These are phyloP conservation scores for Brachyalestes nurse DNA, from an alignment of 2,797 vertebrate genomes.

Conservation along the genomic window DNA sequence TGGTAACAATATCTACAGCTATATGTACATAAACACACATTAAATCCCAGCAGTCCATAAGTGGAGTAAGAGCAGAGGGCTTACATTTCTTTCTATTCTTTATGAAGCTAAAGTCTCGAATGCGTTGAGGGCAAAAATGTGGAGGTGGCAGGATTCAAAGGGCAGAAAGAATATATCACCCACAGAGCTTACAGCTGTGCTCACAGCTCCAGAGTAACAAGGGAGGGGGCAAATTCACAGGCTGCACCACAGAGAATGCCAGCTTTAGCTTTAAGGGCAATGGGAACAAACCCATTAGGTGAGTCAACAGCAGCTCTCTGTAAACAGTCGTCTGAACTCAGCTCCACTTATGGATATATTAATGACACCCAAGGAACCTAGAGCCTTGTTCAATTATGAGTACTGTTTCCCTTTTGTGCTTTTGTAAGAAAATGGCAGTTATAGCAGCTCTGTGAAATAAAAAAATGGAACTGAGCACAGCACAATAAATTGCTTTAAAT, in stretches of 20 bases:
- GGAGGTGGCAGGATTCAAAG: conserved; percentile 42
- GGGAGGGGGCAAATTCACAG: not conserved
- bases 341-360: conserved; percentile 1
- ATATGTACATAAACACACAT: not conserved
- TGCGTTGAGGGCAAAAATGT: conserved; percentile 24
- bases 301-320: conserved; percentile 22
- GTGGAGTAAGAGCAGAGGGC: not conserved
- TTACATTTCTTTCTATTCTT: not conserved
- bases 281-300: conserved; percentile 25
- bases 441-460: not conserved
- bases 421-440: conserved; percentile 1
- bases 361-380: not conserved
- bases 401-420: not conserved
- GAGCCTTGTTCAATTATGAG: conserved; percentile 2
- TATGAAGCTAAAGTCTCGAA: conserved; percentile 18
- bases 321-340: conserved; percentile 15
- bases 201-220: conserved; percentile 13
- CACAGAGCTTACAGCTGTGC: conserved; percentile 15
- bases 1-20: not conserved
- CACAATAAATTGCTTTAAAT: not conserved
- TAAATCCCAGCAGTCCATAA: not conserved
- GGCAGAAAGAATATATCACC: conserved; percentile 42
- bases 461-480: not conserved
- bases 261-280: not conserved
- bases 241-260: not conserved